Base-by-base conservation (phyloP, 2,113 vertebrate genomes). In the Condylura cristata region DNA sequence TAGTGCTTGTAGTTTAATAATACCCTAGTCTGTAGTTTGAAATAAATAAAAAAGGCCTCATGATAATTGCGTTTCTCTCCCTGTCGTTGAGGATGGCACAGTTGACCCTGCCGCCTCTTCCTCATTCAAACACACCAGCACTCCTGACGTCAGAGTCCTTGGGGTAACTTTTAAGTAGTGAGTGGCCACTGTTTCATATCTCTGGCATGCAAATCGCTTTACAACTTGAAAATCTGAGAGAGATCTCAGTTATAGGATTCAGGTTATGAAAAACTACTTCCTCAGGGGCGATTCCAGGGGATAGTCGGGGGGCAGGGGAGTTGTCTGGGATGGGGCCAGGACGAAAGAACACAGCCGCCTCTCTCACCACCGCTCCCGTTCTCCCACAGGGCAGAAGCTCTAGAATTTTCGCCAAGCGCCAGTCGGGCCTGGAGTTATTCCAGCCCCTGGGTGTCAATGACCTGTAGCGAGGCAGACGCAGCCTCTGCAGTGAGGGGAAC, bases 1-100 rank as follows among this genome's bases (percentile, higher is more conserved):
- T 90, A 61, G 56, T 82, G 24, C 44, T 96, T 96, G 91, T 95
- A 95, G 34, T 94, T 96, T 90, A 7, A 53, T 72, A 93, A 94
- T 72, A 58, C 90, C 24, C 93, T 93, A 93, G 91, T 80, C 48
- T 95, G 94, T 81, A 39, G 90, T 90, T 97, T 86, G 20, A 91
- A 96, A 17, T 12, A 51, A 17, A 16, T 82, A 60, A 85, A 70
- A 92, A 92, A 66, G 51, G 37, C 63, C 24, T 16, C 32, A 1
- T 44, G 82, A 13, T 79, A 9, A 86, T 82, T 74, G 41, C 65
- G 8, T 78, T 39, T 93, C 26, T 85, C n/a, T 95, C 80, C 18
- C 44, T 94, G 83, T 78, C 87, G 79, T 12, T 32, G 60, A 90
- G 44, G 34, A 84, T 20, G 30, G 26, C 39, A 84, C 34, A 91